Base-by-base conservation (phyloP, 2,888 invertebrate species). In the Tillus elongatus region DNA sequence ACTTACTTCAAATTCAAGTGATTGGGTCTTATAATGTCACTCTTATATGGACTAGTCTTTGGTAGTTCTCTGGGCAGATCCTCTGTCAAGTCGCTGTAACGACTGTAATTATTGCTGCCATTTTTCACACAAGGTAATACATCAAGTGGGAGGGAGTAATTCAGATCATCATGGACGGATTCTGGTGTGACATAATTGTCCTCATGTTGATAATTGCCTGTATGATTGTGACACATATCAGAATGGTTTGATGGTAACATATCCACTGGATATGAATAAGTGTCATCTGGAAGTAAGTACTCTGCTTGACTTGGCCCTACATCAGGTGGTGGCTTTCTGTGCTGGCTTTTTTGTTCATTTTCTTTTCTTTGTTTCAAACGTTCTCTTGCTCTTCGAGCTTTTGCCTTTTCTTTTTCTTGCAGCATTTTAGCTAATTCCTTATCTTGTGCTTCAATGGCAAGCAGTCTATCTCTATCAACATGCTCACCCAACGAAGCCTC, bases 371-470 rank as follows among this genome's bases (percentile, higher is more conserved):
- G 72, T 39, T 77, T 72, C 9, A 82, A 82, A 49, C 76, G 71
- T 55, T 84, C 83, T 50, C 78, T 72, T 4, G 82, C 81, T 43
- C 81, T 69, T 51, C 75, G 75, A 2, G 77, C 75, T 59, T 80
- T 79, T 11, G 77, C 77, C 49, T 78, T 72, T 60, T 85, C 84
- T 51, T 76, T 68, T 57, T 84, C 84, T 58, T 85, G 84, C 30
- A 86, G 61, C 67, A 84, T 73, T 58, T 77, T 75, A 2, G 85
- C 85, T 33, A 85, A 60, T 60, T 85, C 85, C 42, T 82, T 77
- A 55, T 86, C 85, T 60, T 85, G 84, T 1, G 82, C 82, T 64
- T 86, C 84, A 50, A 84, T 81, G 2, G 84, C 84, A 44, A 83
- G 57, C 52, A 79, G 68, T 44, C 79, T 71, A 62, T 59, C 58